phyloP scores from a whole-genome alignment of 1,140 invertebrate genomes.

The Pseudachorutes palmiensis region DNA sequence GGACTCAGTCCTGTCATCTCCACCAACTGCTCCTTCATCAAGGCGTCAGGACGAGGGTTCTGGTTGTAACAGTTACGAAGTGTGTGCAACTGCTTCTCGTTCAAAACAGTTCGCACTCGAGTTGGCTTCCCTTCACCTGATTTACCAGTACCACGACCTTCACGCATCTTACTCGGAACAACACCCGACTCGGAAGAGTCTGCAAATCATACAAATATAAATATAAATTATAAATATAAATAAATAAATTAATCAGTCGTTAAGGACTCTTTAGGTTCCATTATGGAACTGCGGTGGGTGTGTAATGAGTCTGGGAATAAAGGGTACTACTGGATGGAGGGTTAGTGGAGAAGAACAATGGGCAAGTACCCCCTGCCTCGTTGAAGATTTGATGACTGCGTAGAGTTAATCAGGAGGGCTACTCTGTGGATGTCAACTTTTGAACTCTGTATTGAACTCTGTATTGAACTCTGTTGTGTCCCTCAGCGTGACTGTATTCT shows the following conservation, averaged over 20 bases:
- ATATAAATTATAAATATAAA: not conserved
- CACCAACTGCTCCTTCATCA: slow-evolving; percentile 98
- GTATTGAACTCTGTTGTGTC: too few species aligned
- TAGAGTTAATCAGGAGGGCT: too few species aligned
- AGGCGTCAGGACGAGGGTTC: slow-evolving; percentile 93
- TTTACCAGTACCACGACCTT: slow-evolving; percentile 51
- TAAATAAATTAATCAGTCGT: not conserved
- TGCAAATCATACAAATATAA: slow-evolving; percentile 5
- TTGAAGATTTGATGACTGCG: too few species aligned
- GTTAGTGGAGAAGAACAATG: too few species aligned
- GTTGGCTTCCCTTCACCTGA: slow-evolving; percentile 84
- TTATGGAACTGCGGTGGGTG: not conserved
- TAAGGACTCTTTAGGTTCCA: not conserved
- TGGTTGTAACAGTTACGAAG: slow-evolving; percentile 86
- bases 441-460: too few species aligned
- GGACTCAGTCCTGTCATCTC: slow-evolving; percentile 96
- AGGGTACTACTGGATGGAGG: too few species aligned
- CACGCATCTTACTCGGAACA: slow-evolving; percentile 41
- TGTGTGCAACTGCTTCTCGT: slow-evolving; percentile 97
- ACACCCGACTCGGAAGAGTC: slow-evolving; percentile 38
- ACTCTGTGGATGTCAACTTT: too few species aligned
- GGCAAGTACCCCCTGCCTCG: too few species aligned
- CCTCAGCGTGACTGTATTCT: too few species aligned
- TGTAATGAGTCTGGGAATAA: not conserved
- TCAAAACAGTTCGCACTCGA: slow-evolving; percentile 90